Base-by-base conservation (phyloP, 2,888 invertebrate genomes). In the Campoletis raptor region DNA sequence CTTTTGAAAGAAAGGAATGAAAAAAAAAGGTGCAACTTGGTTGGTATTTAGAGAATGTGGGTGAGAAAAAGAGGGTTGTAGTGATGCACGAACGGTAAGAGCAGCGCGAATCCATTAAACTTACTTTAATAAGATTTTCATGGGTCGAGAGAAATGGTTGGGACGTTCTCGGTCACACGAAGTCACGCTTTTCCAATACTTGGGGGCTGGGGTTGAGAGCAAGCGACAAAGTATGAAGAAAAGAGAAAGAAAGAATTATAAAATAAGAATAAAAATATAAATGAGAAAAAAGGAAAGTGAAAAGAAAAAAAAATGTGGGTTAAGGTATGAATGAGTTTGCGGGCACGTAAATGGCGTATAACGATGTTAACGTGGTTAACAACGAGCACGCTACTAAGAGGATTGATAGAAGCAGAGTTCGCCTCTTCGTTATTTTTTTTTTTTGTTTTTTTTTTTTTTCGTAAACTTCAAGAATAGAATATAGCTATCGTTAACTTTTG, bases 41-140 rank as follows among this genome's bases (percentile, higher is more conserved):
- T 61, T 61, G 61, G 30, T 15, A 30, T 61, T 61, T 61, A 12
- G 42, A 15, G 21, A 52, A 79, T 18, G 48, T 40, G 48, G 24
- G 77, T 72, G 78, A 88, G 48, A 73, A 86, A 87, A 85, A 88
- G 83, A 78, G 18, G 73, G 66, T 69, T 73, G 67, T 54, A 67
- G 52, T 73, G 81, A 78, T 52, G 83, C 73, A 57, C 54, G 45
- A 40, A 40, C 24, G 78, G 73, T 79, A 57, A 76, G 81, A 86
- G 67, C 72, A 66, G 66, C 73, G 66, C 36, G 83, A 89, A 88
- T 89, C 84, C 86, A 87, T 89, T 89, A 89, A 89, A 89, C 85
- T 88, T 88, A 86, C 86, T 87, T 85, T 88, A 88, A 89, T 88
- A 89, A 89, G 86, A 89, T 89, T 88, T 86, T 81, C 83, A 86